phyloP scores from a whole-genome alignment of 2,113 vertebrate species.

The Poeciliopsis retropinna region DNA sequence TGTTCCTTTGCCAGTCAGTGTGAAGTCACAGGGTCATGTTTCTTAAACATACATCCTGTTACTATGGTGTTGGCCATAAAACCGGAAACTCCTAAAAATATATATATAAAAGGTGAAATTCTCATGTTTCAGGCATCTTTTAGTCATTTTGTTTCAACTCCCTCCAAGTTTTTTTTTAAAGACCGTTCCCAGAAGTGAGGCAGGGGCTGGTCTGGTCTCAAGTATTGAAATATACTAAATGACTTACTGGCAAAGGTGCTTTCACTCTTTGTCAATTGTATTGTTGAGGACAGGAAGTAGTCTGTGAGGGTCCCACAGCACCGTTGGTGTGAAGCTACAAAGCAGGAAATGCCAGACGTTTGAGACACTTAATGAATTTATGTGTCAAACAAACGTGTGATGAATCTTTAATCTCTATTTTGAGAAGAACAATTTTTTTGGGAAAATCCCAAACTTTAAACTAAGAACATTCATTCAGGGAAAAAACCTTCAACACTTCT shows the following conservation, averaged over 20 bases:
- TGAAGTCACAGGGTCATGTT: conserved; percentile 41
- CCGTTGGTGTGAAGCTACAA: conserved; percentile 21
- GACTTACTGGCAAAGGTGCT: conserved; percentile 38
- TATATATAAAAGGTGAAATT: conserved; percentile 55
- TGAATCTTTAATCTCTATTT: too few species aligned
- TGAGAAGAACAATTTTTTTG: not conserved
- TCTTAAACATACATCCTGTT: conserved; percentile 45
- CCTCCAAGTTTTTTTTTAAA: not conserved
- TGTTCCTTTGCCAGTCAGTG: not conserved
- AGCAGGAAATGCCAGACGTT: conserved; percentile 13
- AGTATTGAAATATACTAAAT: conserved; percentile 20
- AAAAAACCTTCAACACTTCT: not conserved
- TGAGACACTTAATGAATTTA: conserved; percentile 5
- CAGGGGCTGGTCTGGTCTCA: conserved; percentile 15
- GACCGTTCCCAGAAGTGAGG: conserved; percentile 30
- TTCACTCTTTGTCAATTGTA: conserved; percentile 20
- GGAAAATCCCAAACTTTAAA: not conserved
- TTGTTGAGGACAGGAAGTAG: conserved; percentile 61
- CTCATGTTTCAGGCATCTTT: conserved; percentile 60
- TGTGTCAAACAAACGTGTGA: not conserved
- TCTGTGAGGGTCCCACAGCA: conserved; percentile 17
- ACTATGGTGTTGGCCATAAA: conserved; percentile 41
- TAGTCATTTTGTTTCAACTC: not conserved
- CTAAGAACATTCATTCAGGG: not conserved
- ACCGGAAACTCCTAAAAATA: conserved; percentile 47